Evolutionary conservation across 1,140 invertebrate species (phyloP), one percentile per base, ranked within the genome.

Genomic region (Panagrolaimus sp.): DNA sequence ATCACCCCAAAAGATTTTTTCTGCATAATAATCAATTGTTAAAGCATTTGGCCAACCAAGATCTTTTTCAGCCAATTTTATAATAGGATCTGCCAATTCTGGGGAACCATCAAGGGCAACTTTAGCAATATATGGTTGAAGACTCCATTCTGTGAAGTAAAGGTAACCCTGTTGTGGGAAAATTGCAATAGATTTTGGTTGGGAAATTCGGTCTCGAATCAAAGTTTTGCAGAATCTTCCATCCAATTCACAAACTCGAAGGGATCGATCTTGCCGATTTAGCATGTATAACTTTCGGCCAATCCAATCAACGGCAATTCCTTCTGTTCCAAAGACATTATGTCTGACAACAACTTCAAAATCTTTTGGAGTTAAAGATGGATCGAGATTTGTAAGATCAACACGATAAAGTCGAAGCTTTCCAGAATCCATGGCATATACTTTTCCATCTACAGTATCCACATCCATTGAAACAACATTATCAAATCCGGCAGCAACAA

Each of bases 21-120:
- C 90, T 3, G 93, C 93, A 79, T 96, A 94, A 81, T 94, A 96
- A 79, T 99, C 96, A 63, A 99, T 91, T 0, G 95, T 93, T 0
- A 99, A 83, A 3, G 94, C 95, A 84, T 98, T 98, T 0, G 96
- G 95, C 94, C 94, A 98, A 15, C 94, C 94, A 17, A 98, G 90
- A 77, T 94, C 93, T 68, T 96, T 88, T 78, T 94, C 90, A 89
- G 81, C 79, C n/a, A 81, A 45, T 63, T 81, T 81, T 17, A 73
- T 24, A 32, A 79, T 71, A 8, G 71, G 69, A 7, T 97, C 86
- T 72, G 21, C 21, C 2, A 96, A 91, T 65, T 89, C 87, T 77
- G 96, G 94, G 1, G 89, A 89, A 0, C 95, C 96, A 81, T 98
- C 94, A 91, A 98, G 91, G 63, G 93, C 93, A 84, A 98, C 89